phyloP scores from a whole-genome alignment of 2,113 vertebrate species.

The Neodontobutis hainanensis region DNA sequence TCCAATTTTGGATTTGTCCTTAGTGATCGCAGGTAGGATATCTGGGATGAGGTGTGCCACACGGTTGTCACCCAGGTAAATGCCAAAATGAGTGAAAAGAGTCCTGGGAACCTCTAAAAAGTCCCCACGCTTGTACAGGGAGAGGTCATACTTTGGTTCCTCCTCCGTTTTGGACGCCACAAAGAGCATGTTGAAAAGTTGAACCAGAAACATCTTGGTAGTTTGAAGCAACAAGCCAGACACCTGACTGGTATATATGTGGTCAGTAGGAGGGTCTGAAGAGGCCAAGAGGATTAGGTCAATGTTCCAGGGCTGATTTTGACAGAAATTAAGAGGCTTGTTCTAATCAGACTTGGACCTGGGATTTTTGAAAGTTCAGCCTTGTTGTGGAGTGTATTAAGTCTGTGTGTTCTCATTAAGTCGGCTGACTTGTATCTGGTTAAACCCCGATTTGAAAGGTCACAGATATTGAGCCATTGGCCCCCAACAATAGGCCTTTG shows the following conservation, averaged over 20 bases:
- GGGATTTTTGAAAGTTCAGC: constrained; percentile 36
- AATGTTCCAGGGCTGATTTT: constrained; percentile 37
- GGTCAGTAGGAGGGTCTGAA: constrained; percentile 34
- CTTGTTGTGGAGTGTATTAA: constrained; percentile 38
- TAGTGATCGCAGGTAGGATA: constrained; percentile 84
- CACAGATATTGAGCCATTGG: constrained; percentile 11
- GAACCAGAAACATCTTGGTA: constrained; percentile 68
- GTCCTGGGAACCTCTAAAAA: constrained; percentile 91
- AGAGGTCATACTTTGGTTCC: constrained; percentile 72
- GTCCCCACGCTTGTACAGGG: constrained; percentile 85
- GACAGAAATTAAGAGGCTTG: constrained; percentile 65
- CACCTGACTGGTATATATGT: constrained; percentile 50
- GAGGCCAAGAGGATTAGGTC: constrained; percentile 50
- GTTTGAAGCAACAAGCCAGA: neutral
- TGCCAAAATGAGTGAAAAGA: constrained; percentile 92
- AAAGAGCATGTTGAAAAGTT: constrained; percentile 70
- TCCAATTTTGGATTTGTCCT: constrained; percentile 74
- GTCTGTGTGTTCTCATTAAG: constrained; percentile 27
- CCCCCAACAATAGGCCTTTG: constrained; percentile 35
- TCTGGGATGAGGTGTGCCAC: constrained; percentile 97
- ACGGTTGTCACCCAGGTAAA: constrained; percentile 90
- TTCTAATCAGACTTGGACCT: constrained; percentile 41
- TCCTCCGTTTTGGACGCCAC: constrained; percentile 44
- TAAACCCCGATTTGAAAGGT: constrained; percentile 48
- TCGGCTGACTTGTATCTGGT: constrained; percentile 9